Evolutionary conservation across 2,113 vertebrate species (phyloP).

Genomic region (Solea senegalensis): DNA sequence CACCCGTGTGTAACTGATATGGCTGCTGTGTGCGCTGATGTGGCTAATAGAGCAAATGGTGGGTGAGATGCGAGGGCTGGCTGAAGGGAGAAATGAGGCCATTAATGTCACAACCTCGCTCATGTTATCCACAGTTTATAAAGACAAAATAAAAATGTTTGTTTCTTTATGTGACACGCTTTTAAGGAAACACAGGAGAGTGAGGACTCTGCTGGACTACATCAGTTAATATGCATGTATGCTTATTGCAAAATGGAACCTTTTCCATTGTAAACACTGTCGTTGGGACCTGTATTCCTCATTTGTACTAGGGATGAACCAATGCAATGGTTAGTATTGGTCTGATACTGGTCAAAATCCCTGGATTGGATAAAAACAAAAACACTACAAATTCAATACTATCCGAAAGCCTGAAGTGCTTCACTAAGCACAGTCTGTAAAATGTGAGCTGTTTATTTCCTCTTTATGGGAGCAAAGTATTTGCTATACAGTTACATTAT

Average conservation of each 20-base stretch:
- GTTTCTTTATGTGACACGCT: slow-evolving; percentile 46
- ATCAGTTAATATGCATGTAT: slow-evolving; percentile 47
- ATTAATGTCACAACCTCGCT: slow-evolving; percentile 47
- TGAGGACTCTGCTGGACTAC: neutral
- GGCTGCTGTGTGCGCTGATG: slow-evolving; percentile 56
- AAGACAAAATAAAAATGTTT: slow-evolving; percentile 24
- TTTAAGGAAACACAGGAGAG: slow-evolving; percentile 27
- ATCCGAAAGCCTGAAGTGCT: too few species aligned
- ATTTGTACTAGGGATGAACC: too few species aligned
- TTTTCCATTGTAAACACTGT: neutral
- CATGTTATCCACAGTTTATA: slow-evolving; percentile 24
- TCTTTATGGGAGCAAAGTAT: too few species aligned
- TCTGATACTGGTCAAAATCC: too few species aligned
- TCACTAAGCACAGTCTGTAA: too few species aligned
- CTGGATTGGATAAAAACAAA: too few species aligned
- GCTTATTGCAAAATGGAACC: slow-evolving; percentile 18
- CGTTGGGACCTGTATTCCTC: neutral
- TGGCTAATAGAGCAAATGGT: slow-evolving; percentile 70
- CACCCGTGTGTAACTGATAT: slow-evolving; percentile 57
- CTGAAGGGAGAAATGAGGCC: slow-evolving; percentile 55
- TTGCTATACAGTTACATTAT: too few species aligned
- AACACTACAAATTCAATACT: too few species aligned
- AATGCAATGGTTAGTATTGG: too few species aligned
- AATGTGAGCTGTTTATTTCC: too few species aligned
- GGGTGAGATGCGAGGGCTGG: slow-evolving; percentile 49